Evolutionary conservation across 2,797 vertebrate genomes (phyloP), one percentile per base, ranked within the genome.

Genomic region (Rhinella marina): DNA sequence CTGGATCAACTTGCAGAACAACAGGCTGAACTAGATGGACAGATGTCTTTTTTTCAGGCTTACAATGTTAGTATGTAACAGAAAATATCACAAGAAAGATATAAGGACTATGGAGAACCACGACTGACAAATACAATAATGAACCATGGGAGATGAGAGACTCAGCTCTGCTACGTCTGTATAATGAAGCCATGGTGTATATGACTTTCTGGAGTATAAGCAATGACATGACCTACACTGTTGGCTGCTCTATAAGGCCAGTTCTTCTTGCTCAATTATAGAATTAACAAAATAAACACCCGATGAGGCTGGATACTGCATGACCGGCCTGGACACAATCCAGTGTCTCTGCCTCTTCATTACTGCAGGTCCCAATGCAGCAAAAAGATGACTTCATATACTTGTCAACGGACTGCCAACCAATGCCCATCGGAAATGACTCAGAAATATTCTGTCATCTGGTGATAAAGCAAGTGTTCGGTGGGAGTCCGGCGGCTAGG

Each of bases 331-430:
- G 68, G 68, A 19, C 16, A 72, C 70, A 9, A 41, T 41, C 70
- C 70, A 72, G 70, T 8, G 14, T 41, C 27, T 3, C 10, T 17
- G 66, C 13, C 29, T 41, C 21, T 72, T 72, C 70, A 41, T 41
- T 72, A 72, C 29, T 72, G 70, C 70, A 72, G 70, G 16, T 41
- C 29, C 70, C 41, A 72, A 72, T 72, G 68, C 62, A n/a, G 14
- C 14, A 70, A 29, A 70, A 72, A 19, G 14, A 41, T 32, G 29
- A 72, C 29, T 19, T 32, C 68, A 72, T 72, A 41, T 16, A 72
- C 68, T 32, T 72, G 16, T 32, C 29, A 11, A 72, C 13, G 21
- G 29, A 72, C 27, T 32, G 68, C 27, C 68, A 72, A 72, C 29
- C 27, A 32, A 32, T 32, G 29, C 25, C 29, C 1, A 32, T 72